Conservation (phyloP, 2,888 invertebrate species). For the Meiosimyza platycephala region DNA sequence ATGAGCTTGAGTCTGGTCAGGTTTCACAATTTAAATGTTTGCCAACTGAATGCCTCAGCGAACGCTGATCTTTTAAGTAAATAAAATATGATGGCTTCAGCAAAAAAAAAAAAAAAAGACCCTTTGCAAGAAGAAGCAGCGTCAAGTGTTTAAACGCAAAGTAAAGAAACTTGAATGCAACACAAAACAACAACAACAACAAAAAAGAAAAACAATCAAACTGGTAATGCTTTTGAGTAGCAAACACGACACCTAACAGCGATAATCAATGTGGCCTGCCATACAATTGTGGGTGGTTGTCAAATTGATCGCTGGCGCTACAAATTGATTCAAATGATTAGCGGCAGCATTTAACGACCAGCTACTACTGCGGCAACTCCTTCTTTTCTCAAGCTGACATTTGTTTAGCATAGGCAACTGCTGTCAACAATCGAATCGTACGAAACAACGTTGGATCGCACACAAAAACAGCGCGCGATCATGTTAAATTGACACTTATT, state of each 20-base stretch:
- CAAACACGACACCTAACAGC: not conserved
- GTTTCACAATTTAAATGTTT: slow-evolving; percentile 52
- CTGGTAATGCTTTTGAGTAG: too few species aligned
- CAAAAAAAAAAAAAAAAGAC: not conserved
- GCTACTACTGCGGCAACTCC: not conserved
- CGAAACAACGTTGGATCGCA: not conserved
- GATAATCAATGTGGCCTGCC: too few species aligned
- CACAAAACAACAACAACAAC: not conserved
- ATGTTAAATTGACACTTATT: slow-evolving; percentile 20
- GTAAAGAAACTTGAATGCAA: not conserved
- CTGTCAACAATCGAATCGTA: slow-evolving; percentile 17
- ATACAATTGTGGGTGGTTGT: slow-evolving; percentile 9
- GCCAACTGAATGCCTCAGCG: slow-evolving; percentile 57
- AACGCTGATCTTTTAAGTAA: slow-evolving; percentile 57
- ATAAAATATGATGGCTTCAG: not conserved
- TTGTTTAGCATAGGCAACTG: slow-evolving; percentile 7
- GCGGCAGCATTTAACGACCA: not conserved
- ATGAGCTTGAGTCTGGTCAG: slow-evolving; percentile 29
- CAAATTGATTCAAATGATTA: slow-evolving; percentile 32
- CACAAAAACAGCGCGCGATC: not conserved
- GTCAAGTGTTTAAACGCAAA: slow-evolving; percentile 3
- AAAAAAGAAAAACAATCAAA: not conserved
- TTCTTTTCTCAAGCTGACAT: slow-evolving; percentile 1
- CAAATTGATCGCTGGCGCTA: slow-evolving; percentile 23
- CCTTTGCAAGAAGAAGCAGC: not conserved